Base-by-base conservation (phyloP, 2,888 invertebrate species). In the Pandemis heparana region DNA sequence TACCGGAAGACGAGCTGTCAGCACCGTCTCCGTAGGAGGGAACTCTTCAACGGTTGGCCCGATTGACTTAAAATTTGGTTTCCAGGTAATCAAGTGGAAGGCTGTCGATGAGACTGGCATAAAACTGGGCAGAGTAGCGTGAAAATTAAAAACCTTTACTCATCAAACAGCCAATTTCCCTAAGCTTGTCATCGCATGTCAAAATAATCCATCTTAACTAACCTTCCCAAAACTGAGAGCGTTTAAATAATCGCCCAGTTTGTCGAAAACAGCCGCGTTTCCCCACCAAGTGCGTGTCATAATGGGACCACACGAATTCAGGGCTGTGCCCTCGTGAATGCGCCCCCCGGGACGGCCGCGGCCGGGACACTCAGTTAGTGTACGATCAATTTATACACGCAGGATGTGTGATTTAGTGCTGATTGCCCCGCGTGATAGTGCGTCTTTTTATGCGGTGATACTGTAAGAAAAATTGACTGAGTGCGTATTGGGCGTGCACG, bases 341-440 rank as follows among this genome's bases (percentile, higher is more conserved):
- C 18, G 39, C 14, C 64, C 60, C 60, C 8, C 9, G 60, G 59
- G 60, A n/a, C 38, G 39, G 59, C 46, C 41, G 65, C 64, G 46
- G 18, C 59, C 18, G 65, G 65, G 67, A 62, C 71, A 46, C 70
- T 51, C 67, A 60, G 67, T 68, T 68, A 68, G 67, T 67, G 39
- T 32, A 43, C 43, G 65, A 61, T 62, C 66, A 67, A 72, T 61
- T 72, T 67, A 72, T 53, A 67, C 66, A 60, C 61, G 51, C 51
- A 41, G 65, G 32, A 60, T 39, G 43, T 63, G 62, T 72, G 71
- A 72, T 72, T 67, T 53, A 72, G 71, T 53, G 71, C 43, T 62
- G 71, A 72, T 72, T 72, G 71, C 53, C 3, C 53, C 18, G n/a
- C 51, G 16, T 65, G 61, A 71, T 64, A 59, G 61, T 71, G 59